Evolutionary conservation across 2,888 invertebrate genomes (phyloP).

Genomic region (Druceiella hillmani): DNA sequence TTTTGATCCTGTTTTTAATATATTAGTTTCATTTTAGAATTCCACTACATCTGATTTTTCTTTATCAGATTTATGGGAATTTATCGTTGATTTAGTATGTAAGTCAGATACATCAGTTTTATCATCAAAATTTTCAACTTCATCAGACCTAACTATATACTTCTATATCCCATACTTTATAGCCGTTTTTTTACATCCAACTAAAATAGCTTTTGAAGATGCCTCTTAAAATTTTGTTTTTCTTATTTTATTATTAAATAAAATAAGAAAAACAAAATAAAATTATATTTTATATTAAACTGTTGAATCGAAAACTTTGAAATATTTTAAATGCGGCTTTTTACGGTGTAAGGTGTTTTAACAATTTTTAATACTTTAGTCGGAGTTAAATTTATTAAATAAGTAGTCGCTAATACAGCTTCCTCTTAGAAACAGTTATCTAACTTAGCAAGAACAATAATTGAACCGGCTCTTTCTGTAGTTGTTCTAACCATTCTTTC

Average conservation of each 20-base stretch:
- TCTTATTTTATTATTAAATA: conserved; percentile 28
- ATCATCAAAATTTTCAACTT: no score
- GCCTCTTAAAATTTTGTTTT: conserved; percentile 29
- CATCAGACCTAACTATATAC: no score
- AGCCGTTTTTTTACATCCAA: conserved; percentile 30
- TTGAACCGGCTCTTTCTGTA: conserved; percentile 30
- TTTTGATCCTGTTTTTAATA: no score
- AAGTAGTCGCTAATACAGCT: conserved; percentile 30
- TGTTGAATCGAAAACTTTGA: conserved; percentile 30
- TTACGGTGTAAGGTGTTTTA: conserved; percentile 31
- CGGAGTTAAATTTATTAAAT: conserved; percentile 31
- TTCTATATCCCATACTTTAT: conserved; percentile 29
- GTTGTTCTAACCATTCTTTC: conserved; percentile 32
- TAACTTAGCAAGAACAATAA: conserved; percentile 28
- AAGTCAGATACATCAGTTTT: no score
- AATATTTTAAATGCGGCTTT: conserved; percentile 28
- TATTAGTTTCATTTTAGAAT: no score
- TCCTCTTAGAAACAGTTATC: conserved; percentile 31
- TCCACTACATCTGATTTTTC: no score
- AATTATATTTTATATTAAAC: no score
- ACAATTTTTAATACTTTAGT: conserved; percentile 27
- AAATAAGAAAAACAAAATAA: no score
- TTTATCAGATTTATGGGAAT: no score
- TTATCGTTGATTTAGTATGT: no score
- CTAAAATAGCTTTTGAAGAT: conserved; percentile 30